Percentiles rank a stretch among this genome's conserved stretches.
These are phyloP conservation scores for Pempheris klunzingeri DNA, from an alignment of 2,797 vertebrate species.

Conservation along the genomic window DNA sequence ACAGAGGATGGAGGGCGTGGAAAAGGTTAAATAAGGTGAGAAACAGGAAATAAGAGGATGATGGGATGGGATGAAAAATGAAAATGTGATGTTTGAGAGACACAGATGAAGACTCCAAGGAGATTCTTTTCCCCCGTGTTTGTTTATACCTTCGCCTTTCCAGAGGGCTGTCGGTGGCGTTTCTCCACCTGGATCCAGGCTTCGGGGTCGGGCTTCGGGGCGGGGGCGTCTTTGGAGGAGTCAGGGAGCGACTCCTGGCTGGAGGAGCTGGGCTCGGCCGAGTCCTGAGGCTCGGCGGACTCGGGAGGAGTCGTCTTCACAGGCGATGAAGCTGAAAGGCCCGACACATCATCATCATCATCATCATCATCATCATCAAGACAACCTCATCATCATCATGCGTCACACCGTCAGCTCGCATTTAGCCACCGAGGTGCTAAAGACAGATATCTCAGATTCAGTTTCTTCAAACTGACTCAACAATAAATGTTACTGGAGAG, in stretches of 20 bases:
- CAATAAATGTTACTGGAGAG: not conserved
- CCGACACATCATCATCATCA: not conserved
- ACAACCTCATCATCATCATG: slow-evolving; percentile 2
- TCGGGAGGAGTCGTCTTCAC: slow-evolving; percentile 42
- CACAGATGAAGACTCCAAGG: not conserved
- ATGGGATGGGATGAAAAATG: not conserved
- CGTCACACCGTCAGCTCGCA: slow-evolving; percentile 12
- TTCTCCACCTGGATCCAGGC: slow-evolving; percentile 94
- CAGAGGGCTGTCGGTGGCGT: slow-evolving; percentile 83
- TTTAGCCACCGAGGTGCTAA: not conserved
- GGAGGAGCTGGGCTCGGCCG: slow-evolving; percentile 40
- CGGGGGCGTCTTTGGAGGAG: slow-evolving; percentile 79
- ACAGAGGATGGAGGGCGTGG: not conserved
- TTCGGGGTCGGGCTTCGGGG: slow-evolving; percentile 87
- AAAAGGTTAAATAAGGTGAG: not conserved
- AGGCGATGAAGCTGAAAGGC: slow-evolving; percentile 64
- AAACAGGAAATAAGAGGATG: not conserved
- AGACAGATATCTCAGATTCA: not conserved
- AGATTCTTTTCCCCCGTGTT: too few relatives aligned
- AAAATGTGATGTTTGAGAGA: not conserved
- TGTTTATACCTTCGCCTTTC: slow-evolving; percentile 87
- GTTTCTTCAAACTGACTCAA: too few relatives aligned
- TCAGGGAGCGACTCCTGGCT: slow-evolving; percentile 41
- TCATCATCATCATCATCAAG: not conserved
- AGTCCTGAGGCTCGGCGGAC: slow-evolving; percentile 40